These are phyloP conservation scores for Porites australiensis DNA, from an alignment of 64 coral and sea anemone species.

Conservation along the genomic window DNA sequence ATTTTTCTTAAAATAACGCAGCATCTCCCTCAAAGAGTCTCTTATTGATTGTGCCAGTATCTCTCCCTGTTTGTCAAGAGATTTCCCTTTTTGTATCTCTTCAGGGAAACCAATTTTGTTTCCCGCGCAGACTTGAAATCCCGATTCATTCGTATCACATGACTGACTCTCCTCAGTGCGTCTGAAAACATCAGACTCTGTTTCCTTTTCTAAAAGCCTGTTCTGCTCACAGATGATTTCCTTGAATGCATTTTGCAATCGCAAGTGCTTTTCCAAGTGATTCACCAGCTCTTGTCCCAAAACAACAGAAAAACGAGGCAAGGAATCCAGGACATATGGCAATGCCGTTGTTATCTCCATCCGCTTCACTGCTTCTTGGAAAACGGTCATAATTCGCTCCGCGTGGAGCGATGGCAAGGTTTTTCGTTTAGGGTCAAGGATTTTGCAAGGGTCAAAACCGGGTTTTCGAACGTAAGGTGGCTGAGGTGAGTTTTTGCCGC, in stretches of 20 bases:
- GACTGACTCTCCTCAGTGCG: background rate
- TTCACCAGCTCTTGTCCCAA: constrained; percentile 59
- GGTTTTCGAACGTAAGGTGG: background rate
- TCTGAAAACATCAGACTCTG: too few species aligned
- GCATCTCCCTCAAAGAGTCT: constrained; percentile 67
- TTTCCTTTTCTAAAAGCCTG: background rate
- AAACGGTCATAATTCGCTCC: constrained; percentile 74
- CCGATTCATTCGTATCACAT: background rate
- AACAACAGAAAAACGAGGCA: constrained; percentile 69
- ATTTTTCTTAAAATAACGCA: constrained; percentile 80
- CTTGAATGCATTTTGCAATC: constrained; percentile 38
- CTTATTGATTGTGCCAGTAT: constrained; percentile 39
- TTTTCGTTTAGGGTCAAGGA: constrained; percentile 75
- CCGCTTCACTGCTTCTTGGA: constrained; percentile 67
- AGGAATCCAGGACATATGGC: constrained; percentile 33
- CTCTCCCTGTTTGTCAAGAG: background rate
- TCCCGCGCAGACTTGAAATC: background rate
- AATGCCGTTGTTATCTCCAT: constrained; percentile 65
- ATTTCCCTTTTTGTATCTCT: background rate
- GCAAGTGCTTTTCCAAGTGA: constrained; percentile 31
- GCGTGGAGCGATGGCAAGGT: constrained; percentile 70
- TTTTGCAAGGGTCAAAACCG: constrained; percentile 40
- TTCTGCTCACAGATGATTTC: background rate
- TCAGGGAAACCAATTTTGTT: background rate
- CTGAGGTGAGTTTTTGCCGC: background rate